Evolutionary conservation across 2,797 vertebrate genomes (phyloP), one percentile per base, ranked within the genome.

Genomic region (Leucoraja ocellata): DNA sequence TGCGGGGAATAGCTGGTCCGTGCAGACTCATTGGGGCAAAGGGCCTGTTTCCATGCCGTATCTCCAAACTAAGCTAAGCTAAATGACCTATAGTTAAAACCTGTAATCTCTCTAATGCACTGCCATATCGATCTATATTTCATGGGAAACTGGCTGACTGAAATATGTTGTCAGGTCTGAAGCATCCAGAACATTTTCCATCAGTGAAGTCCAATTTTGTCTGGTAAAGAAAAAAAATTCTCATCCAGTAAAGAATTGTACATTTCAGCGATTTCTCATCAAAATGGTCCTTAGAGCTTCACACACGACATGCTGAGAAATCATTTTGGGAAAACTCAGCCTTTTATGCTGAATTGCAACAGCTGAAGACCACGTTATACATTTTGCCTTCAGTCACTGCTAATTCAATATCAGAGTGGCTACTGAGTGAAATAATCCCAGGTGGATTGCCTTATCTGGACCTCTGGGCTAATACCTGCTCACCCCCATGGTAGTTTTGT

Each of bases 1-100:
- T n/a, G n/a, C n/a, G n/a, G n/a, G n/a, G n/a, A n/a, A n/a, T n/a
- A n/a, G n/a, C n/a, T n/a, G n/a, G n/a, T n/a, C n/a, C n/a, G n/a
- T n/a, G n/a, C n/a, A n/a, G n/a, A n/a, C n/a, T n/a, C n/a, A n/a
- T n/a, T n/a, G n/a, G n/a, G n/a, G n/a, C n/a, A 54, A 54, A 54
- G 4, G 46, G 46, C 46, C 46, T 54, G 46, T 4, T 54, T 54
- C 46, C 46, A n/a, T n/a, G 46, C 46, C 3, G 4, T 54, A 54
- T 54, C 46, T 54, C 46, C 0, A 54, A 54, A 5, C 46, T 54
- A n/a, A n/a, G n/a, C n/a, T n/a, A n/a, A n/a, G n/a, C n/a, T n/a
- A n/a, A n/a, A n/a, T n/a, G 84, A 88, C 84, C 84, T n/a, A 88
- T 68, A 68, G 36, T 88, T 88, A 54, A 36, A 91, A 71, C 88